Base-by-base conservation (phyloP, 2,797 vertebrate genomes). In the Eidolon dupreanum region DNA sequence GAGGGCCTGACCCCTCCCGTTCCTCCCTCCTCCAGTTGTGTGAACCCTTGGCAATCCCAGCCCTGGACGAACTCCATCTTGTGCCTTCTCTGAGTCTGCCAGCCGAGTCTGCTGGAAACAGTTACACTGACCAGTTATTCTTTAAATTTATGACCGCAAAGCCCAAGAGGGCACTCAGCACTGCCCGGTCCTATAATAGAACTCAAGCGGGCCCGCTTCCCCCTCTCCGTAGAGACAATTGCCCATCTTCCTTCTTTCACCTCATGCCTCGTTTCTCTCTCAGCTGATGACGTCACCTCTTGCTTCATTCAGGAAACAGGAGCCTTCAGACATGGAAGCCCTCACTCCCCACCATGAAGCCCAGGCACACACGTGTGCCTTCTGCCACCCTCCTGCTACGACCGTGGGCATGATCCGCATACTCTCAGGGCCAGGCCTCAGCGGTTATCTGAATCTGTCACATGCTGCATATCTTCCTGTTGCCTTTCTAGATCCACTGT, bases 401-500 rank as follows among this genome's bases (percentile, higher is more conserved):
- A 49, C 49, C 4, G 31, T 7, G 11, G 53, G 19, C 38, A 26
- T 12, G 31, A 33, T 8, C 17, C 7, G 5, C 55, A 68, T 28
- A 0, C n/a, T 31, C 74, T 12, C n/a, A 3, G 2, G 13, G 28
- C 33, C 87, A 36, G 57, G 20, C 57, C 49, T 15, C 19, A 6
- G 33, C 0, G 0, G 33, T 3, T 33, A 55, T n/a, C 38, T 8
- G 36, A 13, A 8, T 9, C 65, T 3, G 0, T 57, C 82, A 0
- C 1, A 10, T 6, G 57, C 66, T 7, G 15, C 11, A 0, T 1
- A 1, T 33, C 55, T 49, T 63, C 46, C 46, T n/a, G 22, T 36
- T 2, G 16, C 63, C 78, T 55, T 33, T 89, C 63, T 16, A 71
- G 92, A 16, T 13, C 53, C 19, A 5, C 41, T 5, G 53, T 53